phyloP scores from a whole-genome alignment of 1,140 invertebrate genomes.

The Drosophila kanapiae region DNA sequence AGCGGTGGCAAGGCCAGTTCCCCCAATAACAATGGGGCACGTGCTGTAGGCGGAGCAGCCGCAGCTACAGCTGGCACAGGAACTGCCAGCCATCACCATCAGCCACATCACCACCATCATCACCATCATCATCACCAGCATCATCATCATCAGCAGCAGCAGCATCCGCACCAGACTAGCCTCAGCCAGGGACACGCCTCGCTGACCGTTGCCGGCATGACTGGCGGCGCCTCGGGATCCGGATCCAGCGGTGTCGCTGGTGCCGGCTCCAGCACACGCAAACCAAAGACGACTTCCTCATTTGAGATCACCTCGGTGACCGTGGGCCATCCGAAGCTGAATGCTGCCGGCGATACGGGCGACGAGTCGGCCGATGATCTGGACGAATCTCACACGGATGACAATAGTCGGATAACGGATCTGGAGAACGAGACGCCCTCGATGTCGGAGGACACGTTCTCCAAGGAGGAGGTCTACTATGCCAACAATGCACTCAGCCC shows the following conservation, averaged over 20 bases:
- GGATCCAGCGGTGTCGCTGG: constrained; percentile 10
- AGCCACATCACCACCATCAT: constrained; percentile 41
- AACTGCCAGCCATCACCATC: constrained; percentile 31
- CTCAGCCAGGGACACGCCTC: constrained; percentile 68
- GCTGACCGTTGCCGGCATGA: constrained; percentile 33
- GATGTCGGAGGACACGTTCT: constrained; percentile 93
- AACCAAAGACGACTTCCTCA: constrained; percentile 89
- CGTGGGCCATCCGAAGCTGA: constrained; percentile 87
- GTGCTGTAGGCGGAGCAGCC: constrained; percentile 31
- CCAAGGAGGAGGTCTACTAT: constrained; percentile 93
- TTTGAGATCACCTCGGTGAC: constrained; percentile 97
- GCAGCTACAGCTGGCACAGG: constrained; percentile 25
- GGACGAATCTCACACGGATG: constrained; percentile 96
- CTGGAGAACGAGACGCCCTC: constrained; percentile 93
- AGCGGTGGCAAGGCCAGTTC: constrained; percentile 69
- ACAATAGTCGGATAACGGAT: constrained; percentile 92
- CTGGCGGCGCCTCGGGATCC: constrained; percentile 12
- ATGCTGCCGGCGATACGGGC: constrained; percentile 92
- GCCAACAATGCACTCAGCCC: constrained; percentile 90
- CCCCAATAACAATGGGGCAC: constrained; percentile 76
- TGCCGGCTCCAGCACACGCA: constrained; percentile 57
- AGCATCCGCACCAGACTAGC: constrained; percentile 68
- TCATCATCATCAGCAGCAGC: constrained; percentile 46
- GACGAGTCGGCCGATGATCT: constrained; percentile 97
- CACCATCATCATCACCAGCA: constrained; percentile 43